Percentiles rank a stretch among this genome's conserved stretches.
Conservation (phyloP, 1,140 invertebrate genomes). For the Argopecten irradians region DNA sequence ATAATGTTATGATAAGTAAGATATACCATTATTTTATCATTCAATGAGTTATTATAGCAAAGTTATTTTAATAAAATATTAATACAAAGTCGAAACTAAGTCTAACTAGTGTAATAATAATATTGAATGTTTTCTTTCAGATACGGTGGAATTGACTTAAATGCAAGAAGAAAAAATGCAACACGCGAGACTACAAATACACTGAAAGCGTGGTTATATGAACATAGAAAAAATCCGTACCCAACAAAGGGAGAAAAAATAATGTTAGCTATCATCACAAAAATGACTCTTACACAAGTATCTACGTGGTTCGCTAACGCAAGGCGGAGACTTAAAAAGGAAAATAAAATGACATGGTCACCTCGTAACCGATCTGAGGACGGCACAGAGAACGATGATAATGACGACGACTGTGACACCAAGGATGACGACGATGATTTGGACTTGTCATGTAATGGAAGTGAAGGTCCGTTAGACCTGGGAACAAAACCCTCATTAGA, state of each 20-base stretch:
- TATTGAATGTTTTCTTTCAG: constrained; percentile 77
- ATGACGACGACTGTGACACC: constrained; percentile 56
- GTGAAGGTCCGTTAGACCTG: background rate
- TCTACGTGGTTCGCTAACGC: constrained; percentile 77
- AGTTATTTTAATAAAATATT: constrained; percentile 5
- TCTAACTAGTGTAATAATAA: background rate
- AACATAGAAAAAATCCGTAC: constrained; percentile 99
- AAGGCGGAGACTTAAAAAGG: constrained; percentile 87
- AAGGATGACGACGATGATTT: constrained; percentile 49
- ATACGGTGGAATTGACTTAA: constrained; percentile 90
- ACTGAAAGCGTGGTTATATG: constrained; percentile 96
- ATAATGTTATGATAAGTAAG: constrained; percentile 13
- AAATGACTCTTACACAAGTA: constrained; percentile 97
- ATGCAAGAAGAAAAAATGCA: constrained; percentile 90
- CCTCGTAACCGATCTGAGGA: constrained; percentile 92
- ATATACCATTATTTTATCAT: constrained; percentile 33
- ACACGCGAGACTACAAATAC: constrained; percentile 96
- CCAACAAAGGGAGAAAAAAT: constrained; percentile 99
- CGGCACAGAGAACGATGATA: constrained; percentile 84
- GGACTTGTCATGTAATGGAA: background rate
- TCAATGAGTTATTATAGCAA: background rate
- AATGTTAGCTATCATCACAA: constrained; percentile 98
- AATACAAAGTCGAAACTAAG: constrained; percentile 13
- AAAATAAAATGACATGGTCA: constrained; percentile 97
- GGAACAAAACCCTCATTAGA: background rate